These are phyloP conservation scores for Pangasianodon gigas DNA, from an alignment of 2,113 vertebrate species.

Conservation along the genomic window DNA sequence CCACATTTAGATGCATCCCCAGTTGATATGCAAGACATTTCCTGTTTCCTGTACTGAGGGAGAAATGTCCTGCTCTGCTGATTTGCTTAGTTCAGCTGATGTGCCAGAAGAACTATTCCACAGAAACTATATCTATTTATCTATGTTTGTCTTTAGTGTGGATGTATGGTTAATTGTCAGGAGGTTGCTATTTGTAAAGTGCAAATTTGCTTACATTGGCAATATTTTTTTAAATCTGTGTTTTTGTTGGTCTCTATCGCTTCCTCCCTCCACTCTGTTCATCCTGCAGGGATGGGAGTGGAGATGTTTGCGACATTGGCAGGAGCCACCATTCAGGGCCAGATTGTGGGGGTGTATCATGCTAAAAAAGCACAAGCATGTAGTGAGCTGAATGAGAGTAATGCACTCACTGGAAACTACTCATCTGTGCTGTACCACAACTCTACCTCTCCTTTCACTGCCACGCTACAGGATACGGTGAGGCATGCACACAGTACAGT, in stretches of 20 bases:
- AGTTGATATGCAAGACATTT: neutral
- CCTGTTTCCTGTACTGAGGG: neutral
- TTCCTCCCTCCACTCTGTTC: neutral
- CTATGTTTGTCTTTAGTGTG: neutral
- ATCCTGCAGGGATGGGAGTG: constrained; percentile 69
- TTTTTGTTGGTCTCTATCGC: neutral
- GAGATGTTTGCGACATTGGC: constrained; percentile 66
- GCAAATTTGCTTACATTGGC: neutral
- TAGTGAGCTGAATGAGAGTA: constrained; percentile 43
- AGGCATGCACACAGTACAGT: neutral
- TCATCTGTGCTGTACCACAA: constrained; percentile 26
- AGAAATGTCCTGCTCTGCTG: neutral
- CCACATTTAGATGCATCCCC: no score
- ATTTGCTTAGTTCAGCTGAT: neutral
- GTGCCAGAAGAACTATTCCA: neutral
- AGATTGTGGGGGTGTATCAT: constrained; percentile 69
- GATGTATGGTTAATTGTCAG: neutral
- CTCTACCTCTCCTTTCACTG: constrained; percentile 35
- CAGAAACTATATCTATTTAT: neutral
- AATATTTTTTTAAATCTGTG: neutral
- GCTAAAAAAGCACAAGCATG: constrained; percentile 52
- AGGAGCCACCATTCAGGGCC: constrained; percentile 68
- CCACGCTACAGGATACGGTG: constrained; percentile 50
- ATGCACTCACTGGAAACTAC: constrained; percentile 34
- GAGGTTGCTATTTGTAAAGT: neutral